Base-by-base conservation (phyloP, 2,888 invertebrate species). In the Isoperla grammatica region DNA sequence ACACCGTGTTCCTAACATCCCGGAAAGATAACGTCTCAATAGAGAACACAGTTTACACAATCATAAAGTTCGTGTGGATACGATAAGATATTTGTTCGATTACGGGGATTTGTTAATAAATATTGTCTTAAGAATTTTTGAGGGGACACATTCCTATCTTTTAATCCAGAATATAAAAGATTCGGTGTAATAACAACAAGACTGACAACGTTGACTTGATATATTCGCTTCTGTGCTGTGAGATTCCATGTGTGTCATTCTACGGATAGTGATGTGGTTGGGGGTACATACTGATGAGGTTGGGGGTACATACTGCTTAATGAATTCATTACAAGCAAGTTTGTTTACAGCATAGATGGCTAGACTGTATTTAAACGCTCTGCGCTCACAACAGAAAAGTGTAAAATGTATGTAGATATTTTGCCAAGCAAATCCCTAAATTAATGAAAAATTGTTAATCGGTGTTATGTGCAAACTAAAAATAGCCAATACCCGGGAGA, bases 21-120 rank as follows among this genome's bases (percentile, higher is more conserved):
- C 53, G 53, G 15, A 53, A 39, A 53, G 53, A 53, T 53, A 53
- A 53, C 53, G 53, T 17, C 37, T 53, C 53, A 53, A 53, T 53
- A 53, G 53, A 2, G 49, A 39, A 53, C 53, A 53, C 20, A 39
- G 53, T 53, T 53, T 53, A 53, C 53, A 53, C 53, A 53, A 53
- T 53, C 53, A 37, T 53, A 53, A 53, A 53, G 37, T 19, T 46
- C 29, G 35, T 53, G 13, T 53, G 53, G 39, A 11, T 11, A 39
- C 37, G 53, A 53, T 53, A 53, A 53, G 53, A 39, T 19, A 45
- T n/a, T 6, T 22, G 20, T 53, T 53, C 53, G 53, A 53, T 53
- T 39, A 53, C 17, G 53, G 45, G 45, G 39, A 39, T 53, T 53
- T 37, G 15, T 53, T 20, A 29, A 29, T 29, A 53, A 53, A 53